phyloP scores from a whole-genome alignment of 2,113 vertebrate genomes.

The Eidolon helvum region DNA sequence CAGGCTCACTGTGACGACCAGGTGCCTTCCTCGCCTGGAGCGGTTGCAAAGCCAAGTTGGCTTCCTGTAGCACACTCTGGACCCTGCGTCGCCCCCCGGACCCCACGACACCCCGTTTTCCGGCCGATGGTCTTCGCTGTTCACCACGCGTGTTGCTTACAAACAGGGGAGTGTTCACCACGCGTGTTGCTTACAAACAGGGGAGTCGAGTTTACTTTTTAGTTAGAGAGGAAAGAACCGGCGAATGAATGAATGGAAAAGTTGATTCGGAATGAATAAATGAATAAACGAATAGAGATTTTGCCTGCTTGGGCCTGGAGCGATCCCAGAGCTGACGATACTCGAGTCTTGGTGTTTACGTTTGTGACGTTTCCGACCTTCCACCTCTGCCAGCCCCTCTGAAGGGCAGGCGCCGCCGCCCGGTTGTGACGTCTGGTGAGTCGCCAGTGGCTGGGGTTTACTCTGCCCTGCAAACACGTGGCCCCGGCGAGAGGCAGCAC shows the following conservation, averaged over 20 bases:
- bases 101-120: too few relatives aligned
- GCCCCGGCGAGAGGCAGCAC: too few relatives aligned
- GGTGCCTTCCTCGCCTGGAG: neutral
- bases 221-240: neutral
- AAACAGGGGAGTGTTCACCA: too few relatives aligned
- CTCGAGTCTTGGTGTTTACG: neutral
- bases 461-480: too few relatives aligned
- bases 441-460: too few relatives aligned
- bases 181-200: neutral
- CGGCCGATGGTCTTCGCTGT: too few relatives aligned
- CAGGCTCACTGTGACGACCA: neutral
- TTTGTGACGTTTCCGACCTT: neutral
- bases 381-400: neutral
- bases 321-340: neutral
- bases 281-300: neutral
- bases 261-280: neutral
- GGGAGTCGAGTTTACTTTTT: neutral
- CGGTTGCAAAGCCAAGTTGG: neutral
- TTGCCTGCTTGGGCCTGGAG: neutral
- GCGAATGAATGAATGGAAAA: neutral
- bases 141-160: neutral
- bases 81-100: too few relatives aligned
- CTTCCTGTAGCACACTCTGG: too few relatives aligned
- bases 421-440: neutral
- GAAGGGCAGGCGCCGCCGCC: neutral